Evolutionary conservation across 1,140 invertebrate genomes (phyloP).

Genomic region (Venustaconcha ellipsiformis): DNA sequence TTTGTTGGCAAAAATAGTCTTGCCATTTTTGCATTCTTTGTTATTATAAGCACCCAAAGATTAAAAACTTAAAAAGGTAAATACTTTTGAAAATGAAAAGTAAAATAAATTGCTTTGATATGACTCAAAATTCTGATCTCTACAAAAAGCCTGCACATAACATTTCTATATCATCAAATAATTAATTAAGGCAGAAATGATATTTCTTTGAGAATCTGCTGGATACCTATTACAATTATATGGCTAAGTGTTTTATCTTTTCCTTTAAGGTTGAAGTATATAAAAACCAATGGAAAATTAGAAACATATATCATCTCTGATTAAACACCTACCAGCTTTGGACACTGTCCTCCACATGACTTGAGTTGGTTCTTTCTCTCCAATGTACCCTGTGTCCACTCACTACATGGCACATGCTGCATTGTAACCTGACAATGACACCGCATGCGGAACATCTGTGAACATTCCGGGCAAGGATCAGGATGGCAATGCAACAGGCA

Average conservation of each 20-base stretch:
- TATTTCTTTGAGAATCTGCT: too few relatives aligned
- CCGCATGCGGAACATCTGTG: slow-evolving; percentile 77
- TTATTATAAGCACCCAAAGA: too few relatives aligned
- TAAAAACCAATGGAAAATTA: neutral
- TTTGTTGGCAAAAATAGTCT: too few relatives aligned
- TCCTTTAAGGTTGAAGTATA: neutral
- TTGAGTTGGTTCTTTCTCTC: slow-evolving; percentile 73
- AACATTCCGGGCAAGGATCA: slow-evolving; percentile 74
- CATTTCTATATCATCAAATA: too few relatives aligned
- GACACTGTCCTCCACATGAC: slow-evolving; percentile 87
- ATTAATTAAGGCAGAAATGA: too few relatives aligned
- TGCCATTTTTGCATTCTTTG: too few relatives aligned
- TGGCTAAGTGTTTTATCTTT: neutral
- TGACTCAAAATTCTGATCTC: too few relatives aligned
- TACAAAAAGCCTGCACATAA: too few relatives aligned
- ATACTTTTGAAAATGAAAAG: too few relatives aligned
- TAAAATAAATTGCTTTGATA: too few relatives aligned
- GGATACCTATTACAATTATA: neutral
- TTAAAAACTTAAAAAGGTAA: too few relatives aligned
- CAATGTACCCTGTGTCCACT: slow-evolving; percentile 73
- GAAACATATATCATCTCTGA: neutral
- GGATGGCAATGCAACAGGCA: slow-evolving; percentile 84
- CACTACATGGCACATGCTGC: slow-evolving; percentile 79
- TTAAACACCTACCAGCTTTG: slow-evolving; percentile 78
- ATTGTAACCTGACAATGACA: slow-evolving; percentile 86